Percentiles rank a stretch among this genome's conserved stretches.
phyloP scores from a whole-genome alignment of 2,888 invertebrate genomes.

The Aphelenchoides bicaudatus region DNA sequence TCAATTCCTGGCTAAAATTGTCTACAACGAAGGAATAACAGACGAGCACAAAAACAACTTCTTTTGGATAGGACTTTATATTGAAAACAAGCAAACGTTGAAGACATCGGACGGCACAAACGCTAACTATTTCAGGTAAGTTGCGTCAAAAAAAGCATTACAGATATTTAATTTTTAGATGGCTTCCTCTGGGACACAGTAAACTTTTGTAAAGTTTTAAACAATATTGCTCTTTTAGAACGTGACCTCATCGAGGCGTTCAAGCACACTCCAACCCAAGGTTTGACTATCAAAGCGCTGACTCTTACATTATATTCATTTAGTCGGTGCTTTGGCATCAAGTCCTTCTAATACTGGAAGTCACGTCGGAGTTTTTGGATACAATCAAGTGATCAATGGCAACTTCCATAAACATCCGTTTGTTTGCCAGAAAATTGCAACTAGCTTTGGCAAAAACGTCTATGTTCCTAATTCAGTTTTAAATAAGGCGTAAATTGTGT shows the following conservation, averaged over 20 bases:
- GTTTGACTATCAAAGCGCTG: no score
- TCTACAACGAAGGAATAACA: constrained; percentile 2
- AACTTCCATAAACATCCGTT: constrained; percentile 10
- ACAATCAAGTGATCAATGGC: constrained; percentile 20
- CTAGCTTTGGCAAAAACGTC: no score
- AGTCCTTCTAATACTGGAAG: constrained; percentile 13
- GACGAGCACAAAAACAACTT: constrained; percentile 5
- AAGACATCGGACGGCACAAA: neutral
- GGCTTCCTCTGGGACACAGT: constrained; percentile 21
- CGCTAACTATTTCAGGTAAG: constrained; percentile 5
- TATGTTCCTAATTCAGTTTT: no score
- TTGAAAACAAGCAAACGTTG: constrained; percentile 5
- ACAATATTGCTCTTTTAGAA: constrained; percentile 3
- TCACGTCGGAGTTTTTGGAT: constrained; percentile 17
- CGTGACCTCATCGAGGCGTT: neutral
- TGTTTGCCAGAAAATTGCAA: neutral
- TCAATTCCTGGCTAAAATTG: neutral
- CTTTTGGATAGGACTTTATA: constrained; percentile 13
- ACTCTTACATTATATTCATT: no score
- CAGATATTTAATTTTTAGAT: no score
- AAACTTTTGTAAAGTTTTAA: neutral
- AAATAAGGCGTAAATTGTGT: no score
- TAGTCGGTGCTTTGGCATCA: constrained; percentile 3
- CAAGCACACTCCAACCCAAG: no score
- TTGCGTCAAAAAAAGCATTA: no score